phyloP scores from a whole-genome alignment of 2,797 vertebrate species.

The Paratrypauchen microcephalus region DNA sequence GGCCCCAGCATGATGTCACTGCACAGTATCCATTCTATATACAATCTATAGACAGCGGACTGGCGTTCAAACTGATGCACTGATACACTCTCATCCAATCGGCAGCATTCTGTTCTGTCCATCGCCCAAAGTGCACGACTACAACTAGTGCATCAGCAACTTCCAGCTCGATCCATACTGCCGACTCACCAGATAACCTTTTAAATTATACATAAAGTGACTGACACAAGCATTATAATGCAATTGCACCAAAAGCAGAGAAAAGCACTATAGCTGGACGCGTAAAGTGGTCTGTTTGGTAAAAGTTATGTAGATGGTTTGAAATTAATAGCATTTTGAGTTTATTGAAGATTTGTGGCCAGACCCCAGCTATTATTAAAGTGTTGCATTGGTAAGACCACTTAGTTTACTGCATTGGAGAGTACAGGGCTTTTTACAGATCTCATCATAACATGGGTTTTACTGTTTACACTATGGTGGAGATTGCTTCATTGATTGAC shows the following conservation, averaged over 20 bases:
- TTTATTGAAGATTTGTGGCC: constrained; percentile 11
- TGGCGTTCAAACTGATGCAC: constrained; percentile 26
- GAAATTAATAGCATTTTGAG: constrained; percentile 12
- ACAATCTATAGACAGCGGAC: constrained; percentile 19
- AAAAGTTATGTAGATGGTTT: constrained; percentile 6
- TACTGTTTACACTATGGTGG: constrained; percentile 8
- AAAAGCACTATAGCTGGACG: neutral
- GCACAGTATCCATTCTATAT: too few species aligned
- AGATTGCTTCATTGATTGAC: constrained; percentile 1
- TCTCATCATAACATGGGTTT: constrained; percentile 12
- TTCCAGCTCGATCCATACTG: constrained; percentile 40
- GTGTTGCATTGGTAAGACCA: constrained; percentile 2
- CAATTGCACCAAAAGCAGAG: constrained; percentile 28
- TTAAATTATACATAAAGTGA: constrained; percentile 42
- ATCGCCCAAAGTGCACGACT: constrained; percentile 54
- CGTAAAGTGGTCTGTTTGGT: neutral
- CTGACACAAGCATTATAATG: constrained; percentile 30
- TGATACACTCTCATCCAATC: constrained; percentile 9
- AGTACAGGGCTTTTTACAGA: constrained; percentile 2
- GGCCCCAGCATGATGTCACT: too few species aligned
- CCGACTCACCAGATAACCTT: constrained; percentile 47
- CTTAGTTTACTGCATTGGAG: neutral
- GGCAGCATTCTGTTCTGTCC: constrained; percentile 43
- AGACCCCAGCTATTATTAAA: constrained; percentile 1
- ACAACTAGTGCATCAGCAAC: constrained; percentile 59